Conservation (phyloP, 2,113 vertebrate species). For the Microcebus ravelobensis region DNA sequence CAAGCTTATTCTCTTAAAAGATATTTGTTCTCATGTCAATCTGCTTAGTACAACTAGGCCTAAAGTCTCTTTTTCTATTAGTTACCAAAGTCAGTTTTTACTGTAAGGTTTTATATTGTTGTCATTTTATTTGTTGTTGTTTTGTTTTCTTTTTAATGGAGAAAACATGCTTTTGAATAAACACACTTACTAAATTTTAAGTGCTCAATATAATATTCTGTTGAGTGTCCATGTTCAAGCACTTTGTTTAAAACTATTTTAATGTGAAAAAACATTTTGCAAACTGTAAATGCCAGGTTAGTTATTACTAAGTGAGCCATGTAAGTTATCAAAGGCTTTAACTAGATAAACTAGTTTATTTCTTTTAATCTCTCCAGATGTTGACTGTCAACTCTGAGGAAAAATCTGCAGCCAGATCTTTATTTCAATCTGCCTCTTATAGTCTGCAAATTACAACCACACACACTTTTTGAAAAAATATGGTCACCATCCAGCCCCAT, state of each 20-base stretch:
- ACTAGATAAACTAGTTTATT: constrained; percentile 23
- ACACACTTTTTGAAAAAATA: background rate
- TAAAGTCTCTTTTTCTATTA: background rate
- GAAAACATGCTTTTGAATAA: background rate
- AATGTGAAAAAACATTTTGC: background rate
- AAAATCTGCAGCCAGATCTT: background rate
- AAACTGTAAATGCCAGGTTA: background rate
- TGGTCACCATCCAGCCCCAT: background rate
- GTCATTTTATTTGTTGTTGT: background rate
- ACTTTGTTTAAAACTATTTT: background rate
- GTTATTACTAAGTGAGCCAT: background rate
- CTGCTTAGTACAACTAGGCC: background rate
- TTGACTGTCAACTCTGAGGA: background rate
- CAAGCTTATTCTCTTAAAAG: background rate
- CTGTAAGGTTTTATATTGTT: background rate
- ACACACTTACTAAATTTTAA: background rate
- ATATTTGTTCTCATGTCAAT: background rate
- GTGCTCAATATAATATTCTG: background rate
- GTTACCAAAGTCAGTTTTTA: background rate
- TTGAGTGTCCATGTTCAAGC: background rate
- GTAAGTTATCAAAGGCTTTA: background rate
- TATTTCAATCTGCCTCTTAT: background rate
- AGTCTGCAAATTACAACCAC: background rate
- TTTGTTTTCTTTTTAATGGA: background rate
- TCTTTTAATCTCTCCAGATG: background rate